These are phyloP conservation scores for Eubasilissa regina DNA, from an alignment of 1,140 invertebrate species.

Conservation along the genomic window DNA sequence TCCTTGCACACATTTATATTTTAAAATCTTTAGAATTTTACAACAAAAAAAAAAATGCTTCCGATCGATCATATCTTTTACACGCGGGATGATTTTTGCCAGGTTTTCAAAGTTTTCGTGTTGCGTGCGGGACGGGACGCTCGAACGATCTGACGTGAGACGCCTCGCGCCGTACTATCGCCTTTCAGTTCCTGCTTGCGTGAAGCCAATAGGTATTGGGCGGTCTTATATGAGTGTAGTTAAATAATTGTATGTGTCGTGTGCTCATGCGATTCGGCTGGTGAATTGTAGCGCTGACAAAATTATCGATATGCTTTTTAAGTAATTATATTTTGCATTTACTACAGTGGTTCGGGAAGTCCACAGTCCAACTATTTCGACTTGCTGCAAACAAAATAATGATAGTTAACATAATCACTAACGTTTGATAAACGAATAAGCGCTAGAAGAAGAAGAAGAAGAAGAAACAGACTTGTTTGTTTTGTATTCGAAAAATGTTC, in stretches of 20 bases:
- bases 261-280: slow-evolving; percentile 8
- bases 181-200: slow-evolving; percentile 2
- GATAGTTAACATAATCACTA: too few relatives aligned
- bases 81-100: slow-evolving; percentile 5
- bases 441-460: too few relatives aligned
- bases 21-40: not conserved
- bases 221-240: slow-evolving; percentile 22
- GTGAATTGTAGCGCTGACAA: not conserved
- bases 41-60: not conserved
- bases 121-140: slow-evolving; percentile 17
- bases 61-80: not conserved
- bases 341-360: too few relatives aligned
- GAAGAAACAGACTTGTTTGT: too few relatives aligned
- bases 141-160: not conserved
- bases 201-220: slow-evolving; percentile 33
- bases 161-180: not conserved
- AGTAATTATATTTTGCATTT: too few relatives aligned
- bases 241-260: slow-evolving; percentile 31
- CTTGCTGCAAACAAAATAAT: too few relatives aligned
- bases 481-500: too few relatives aligned
- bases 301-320: not conserved
- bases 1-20: not conserved
- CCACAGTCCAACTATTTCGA: too few relatives aligned
- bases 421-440: too few relatives aligned
- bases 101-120: slow-evolving; percentile 11